Evolutionary conservation across 2,113 vertebrate species (phyloP), one percentile per base, ranked within the genome.

Genomic region (Lathamus discolor): DNA sequence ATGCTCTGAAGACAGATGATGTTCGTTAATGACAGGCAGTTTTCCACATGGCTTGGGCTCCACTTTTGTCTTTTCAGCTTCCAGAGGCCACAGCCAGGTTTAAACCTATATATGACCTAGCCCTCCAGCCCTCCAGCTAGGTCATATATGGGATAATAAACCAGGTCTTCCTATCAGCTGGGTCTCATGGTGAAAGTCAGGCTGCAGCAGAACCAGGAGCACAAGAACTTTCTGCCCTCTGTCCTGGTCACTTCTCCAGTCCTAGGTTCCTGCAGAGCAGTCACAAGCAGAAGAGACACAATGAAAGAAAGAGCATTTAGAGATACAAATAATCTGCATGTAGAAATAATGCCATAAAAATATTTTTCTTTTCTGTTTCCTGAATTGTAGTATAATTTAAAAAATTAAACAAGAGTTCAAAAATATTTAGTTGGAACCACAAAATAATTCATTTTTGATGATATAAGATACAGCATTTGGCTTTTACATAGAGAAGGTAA

Each of bases 211-310:
- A 82, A 46, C 5, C 3, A 41, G 48, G 39, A 76, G 25, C 18
- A 31, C 0, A 0, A 55, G 20, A 79, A 3, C 9, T 63, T 63
- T 37, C 44, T 31, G 7, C 4, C 49, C 8, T 54, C 51, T 39
- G 8, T 7, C 43, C 11, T 22, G 9, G 37, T 48, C 7, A 1
- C 24, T 73, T 51, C 43, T 63, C 3, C 20, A 37, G 7, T 46
- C 7, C 13, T 23, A 57, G 63, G 14, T 6, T 75, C 7, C 62
- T 68, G 39, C 22, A 81, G 13, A 13, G 7, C 4, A 8, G 9
- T 18, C 11, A 8, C 2, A 31, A 55, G 17, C 24, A 41, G 66
- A 27, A 63, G 37, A 33, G 15, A 6, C 8, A 37, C 4, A 16
- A 16, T 7, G 3, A 86, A 80, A 75, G 10, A 8, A 70, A 86